These are phyloP conservation scores for Trichacis sp. DNA, from an alignment of 2,888 invertebrate species.

Conservation along the genomic window DNA sequence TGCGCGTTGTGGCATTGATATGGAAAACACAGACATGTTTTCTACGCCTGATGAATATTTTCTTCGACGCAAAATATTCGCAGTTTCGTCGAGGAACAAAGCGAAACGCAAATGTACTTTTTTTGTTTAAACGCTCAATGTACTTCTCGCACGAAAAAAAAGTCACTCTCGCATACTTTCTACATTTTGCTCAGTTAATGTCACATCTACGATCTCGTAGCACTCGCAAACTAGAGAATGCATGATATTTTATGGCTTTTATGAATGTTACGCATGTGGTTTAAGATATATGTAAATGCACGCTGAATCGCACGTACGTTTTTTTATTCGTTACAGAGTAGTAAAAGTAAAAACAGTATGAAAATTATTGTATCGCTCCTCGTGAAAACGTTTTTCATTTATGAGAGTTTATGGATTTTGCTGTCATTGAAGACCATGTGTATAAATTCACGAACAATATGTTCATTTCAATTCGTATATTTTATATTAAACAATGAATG, in stretches of 20 bases:
- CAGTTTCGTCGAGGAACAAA: not conserved
- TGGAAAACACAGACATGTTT: conserved; percentile 42
- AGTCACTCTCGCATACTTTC: conserved; percentile 1
- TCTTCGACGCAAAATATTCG: not conserved
- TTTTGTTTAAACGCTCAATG: conserved; percentile 8
- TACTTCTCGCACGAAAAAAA: conserved; percentile 1
- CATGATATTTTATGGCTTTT: conserved; percentile 38
- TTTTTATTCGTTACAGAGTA: conserved; percentile 56
- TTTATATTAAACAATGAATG: no score
- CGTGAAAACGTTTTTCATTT: conserved; percentile 40
- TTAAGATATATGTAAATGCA: conserved; percentile 29
- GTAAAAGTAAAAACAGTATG: conserved; percentile 67
- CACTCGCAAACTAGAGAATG: conserved; percentile 50
- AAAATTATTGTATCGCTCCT: conserved; percentile 66
- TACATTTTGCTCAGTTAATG: not conserved
- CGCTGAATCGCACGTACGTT: conserved; percentile 40
- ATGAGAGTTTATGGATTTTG: no score
- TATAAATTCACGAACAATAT: no score
- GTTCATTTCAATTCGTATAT: no score
- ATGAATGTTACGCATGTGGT: conserved; percentile 24
- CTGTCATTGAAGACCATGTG: no score
- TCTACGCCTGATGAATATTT: no score
- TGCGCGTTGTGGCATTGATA: conserved; percentile 44
- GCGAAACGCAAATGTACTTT: not conserved
- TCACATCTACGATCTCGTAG: conserved; percentile 26